These are phyloP conservation scores for Drosophila ironensis DNA, from an alignment of 1,140 invertebrate genomes.

Conservation along the genomic window DNA sequence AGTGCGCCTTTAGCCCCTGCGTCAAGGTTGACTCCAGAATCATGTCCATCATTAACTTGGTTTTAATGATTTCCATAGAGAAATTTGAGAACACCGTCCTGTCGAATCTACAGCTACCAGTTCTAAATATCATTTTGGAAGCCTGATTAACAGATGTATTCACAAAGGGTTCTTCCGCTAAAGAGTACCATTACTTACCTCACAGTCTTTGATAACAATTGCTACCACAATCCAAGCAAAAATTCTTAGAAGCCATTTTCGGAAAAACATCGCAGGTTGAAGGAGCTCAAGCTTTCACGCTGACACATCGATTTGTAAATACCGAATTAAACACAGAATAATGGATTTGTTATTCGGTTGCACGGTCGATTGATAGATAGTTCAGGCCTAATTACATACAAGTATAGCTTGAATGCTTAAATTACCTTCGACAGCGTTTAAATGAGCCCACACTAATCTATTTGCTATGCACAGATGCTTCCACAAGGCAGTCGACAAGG, in stretches of 20 bases:
- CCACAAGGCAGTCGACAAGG: conserved; percentile 21
- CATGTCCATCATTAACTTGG: conserved; percentile 48
- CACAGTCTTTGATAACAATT: background rate
- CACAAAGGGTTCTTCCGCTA: background rate
- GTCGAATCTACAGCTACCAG: conserved; percentile 43
- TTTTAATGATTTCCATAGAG: conserved; percentile 33
- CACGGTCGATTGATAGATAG: conserved; percentile 3
- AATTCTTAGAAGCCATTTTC: background rate
- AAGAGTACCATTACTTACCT: background rate
- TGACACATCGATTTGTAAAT: background rate
- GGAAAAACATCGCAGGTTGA: conserved; percentile 5
- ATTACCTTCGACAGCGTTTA: background rate
- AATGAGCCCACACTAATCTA: background rate
- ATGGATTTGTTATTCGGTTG: conserved; percentile 17
- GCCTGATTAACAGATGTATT: conserved; percentile 7
- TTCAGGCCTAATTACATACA: background rate
- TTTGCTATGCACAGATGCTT: conserved; percentile 29
- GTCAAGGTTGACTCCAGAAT: conserved; percentile 18
- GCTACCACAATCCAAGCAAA: conserved; percentile 1
- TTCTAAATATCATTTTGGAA: conserved; percentile 46
- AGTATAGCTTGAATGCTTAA: background rate
- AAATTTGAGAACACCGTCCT: conserved; percentile 55
- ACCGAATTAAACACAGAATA: background rate
- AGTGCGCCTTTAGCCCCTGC: conserved; percentile 41
- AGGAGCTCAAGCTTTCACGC: conserved; percentile 4